These are phyloP conservation scores for Heliconius congener DNA, from an alignment of 1,140 invertebrate genomes.

Conservation along the genomic window DNA sequence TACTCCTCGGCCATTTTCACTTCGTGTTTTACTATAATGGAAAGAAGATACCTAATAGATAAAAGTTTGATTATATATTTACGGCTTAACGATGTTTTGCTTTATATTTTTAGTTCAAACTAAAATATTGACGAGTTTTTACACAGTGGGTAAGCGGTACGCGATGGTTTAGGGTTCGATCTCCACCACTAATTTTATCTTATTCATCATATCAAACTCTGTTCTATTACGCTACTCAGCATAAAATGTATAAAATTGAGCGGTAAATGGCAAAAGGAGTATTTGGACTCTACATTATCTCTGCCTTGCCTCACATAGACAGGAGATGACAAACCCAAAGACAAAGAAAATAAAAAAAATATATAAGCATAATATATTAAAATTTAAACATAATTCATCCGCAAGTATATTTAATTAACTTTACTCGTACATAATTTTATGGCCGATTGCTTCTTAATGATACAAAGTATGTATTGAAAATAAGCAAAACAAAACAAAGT, in stretches of 20 bases:
- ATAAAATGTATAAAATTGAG: no score
- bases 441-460: not conserved
- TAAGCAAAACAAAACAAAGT: not conserved
- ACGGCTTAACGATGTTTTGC: not conserved
- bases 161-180: not conserved
- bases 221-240: no score
- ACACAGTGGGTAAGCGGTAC: no score
- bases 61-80: not conserved
- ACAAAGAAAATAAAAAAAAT: no score
- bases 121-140: not conserved
- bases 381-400: not conserved
- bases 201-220: no score
- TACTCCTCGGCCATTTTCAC: not conserved
- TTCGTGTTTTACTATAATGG: conserved; percentile 5
- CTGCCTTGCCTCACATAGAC: no score
- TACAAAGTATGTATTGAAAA: not conserved
- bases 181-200: not conserved
- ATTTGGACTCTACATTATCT: no score
- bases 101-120: not conserved
- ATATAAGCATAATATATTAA: no score
- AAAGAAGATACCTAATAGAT: conserved; percentile 2
- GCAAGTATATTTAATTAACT: not conserved
- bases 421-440: conserved; percentile 2
- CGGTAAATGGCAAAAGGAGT: no score
- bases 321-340: no score